Conservation (phyloP, 2,797 vertebrate species). For the Loriculus beryllinus region DNA sequence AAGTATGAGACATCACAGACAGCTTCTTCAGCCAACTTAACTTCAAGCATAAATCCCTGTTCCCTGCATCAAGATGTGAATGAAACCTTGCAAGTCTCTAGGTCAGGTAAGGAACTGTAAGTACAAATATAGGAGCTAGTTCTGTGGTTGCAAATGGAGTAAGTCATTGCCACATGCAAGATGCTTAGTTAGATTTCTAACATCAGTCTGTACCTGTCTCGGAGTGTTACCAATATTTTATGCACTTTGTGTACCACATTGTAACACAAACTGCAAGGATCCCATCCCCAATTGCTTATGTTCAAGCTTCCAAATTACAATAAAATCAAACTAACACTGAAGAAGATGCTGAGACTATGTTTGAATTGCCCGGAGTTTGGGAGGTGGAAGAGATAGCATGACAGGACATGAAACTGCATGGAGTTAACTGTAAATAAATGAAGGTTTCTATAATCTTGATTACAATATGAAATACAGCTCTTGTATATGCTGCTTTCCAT, state of each 20-base stretch:
- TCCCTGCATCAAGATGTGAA: not conserved
- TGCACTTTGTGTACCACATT: not conserved
- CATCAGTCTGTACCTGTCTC: not conserved
- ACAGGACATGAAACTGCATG: not conserved
- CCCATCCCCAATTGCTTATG: not conserved
- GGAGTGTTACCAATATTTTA: not conserved
- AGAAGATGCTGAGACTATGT: not conserved
- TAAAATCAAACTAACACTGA: not conserved
- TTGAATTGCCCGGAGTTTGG: not conserved
- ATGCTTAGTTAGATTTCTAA: not conserved
- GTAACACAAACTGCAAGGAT: not conserved
- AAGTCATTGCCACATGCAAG: not conserved
- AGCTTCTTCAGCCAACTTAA: conserved; percentile 4
- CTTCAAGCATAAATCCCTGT: conserved; percentile 37
- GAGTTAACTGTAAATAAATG: not conserved
- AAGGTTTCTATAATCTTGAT: not conserved
- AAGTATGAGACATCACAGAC: conserved; percentile 49
- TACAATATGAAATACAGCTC: not conserved
- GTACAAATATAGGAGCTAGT: not conserved
- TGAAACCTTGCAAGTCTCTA: not conserved
- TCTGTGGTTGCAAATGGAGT: not conserved
- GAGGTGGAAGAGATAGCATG: not conserved
- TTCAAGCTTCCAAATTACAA: not conserved
- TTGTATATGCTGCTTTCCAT: not conserved
- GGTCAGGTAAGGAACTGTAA: not conserved